Percentiles rank a stretch among this genome's conserved stretches.
Evolutionary conservation across 1,140 invertebrate genomes (phyloP).

Genomic region (Maconellicoccus hirsutus): DNA sequence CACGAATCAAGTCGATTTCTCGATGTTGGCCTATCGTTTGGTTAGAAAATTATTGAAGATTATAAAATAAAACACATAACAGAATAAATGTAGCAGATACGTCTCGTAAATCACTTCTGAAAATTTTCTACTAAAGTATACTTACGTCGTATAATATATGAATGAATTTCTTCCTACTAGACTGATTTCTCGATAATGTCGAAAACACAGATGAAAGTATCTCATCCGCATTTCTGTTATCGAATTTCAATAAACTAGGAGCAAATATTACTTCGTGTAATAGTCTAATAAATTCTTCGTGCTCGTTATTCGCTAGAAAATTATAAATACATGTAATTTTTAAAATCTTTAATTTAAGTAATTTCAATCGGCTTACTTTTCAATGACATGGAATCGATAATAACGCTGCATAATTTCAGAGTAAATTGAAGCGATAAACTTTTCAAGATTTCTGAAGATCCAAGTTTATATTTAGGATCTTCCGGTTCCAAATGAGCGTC

Average conservation of each 20-base stretch:
- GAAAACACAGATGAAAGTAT: neutral
- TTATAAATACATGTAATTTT: neutral
- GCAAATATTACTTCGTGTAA: conserved; percentile 4
- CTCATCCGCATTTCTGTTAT: neutral
- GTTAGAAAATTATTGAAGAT: no score
- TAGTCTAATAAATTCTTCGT: conserved; percentile 14
- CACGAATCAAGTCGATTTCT: no score
- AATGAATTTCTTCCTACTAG: neutral
- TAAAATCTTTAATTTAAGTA: neutral
- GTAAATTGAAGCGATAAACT: neutral
- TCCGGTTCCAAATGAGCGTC: neutral
- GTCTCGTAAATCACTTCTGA: no score
- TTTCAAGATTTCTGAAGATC: neutral
- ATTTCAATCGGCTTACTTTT: conserved; percentile 14
- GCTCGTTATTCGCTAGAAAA: neutral
- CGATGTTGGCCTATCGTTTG: no score
- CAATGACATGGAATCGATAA: neutral
- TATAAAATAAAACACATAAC: no score
- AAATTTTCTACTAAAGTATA: neutral
- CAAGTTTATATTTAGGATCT: neutral
- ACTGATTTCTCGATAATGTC: neutral
- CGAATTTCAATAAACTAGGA: neutral
- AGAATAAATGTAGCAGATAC: no score
- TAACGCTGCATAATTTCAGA: neutral
- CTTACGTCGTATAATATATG: conserved; percentile 2